Evolutionary conservation across 1,140 invertebrate species (phyloP).

Genomic region (Listronotus oregonensis): DNA sequence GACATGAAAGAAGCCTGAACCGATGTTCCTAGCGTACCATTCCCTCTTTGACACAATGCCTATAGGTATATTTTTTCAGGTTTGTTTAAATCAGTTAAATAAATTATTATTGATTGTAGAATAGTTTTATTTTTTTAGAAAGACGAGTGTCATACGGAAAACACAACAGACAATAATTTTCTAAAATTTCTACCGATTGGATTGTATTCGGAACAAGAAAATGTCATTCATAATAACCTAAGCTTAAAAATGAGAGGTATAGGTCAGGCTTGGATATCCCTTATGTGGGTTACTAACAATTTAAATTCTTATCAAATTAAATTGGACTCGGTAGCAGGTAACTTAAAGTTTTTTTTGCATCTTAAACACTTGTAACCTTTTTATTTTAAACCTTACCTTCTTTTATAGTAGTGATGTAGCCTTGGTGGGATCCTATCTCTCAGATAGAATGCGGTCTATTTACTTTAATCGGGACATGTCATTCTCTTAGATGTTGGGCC

Average conservation of each 20-base stretch:
- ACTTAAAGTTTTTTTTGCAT: too few species aligned
- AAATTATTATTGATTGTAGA: not conserved
- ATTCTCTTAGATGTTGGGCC: too few species aligned
- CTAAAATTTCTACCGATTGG: constrained; percentile 58
- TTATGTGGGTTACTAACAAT: constrained; percentile 38
- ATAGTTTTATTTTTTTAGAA: constrained; percentile 37
- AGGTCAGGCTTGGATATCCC: constrained; percentile 56
- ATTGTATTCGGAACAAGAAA: constrained; percentile 52
- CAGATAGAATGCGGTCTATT: too few species aligned
- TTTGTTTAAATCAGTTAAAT: not conserved
- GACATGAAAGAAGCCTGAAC: constrained; percentile 53
- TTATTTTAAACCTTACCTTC: too few species aligned
- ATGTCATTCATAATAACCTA: constrained; percentile 45
- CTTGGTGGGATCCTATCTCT: too few species aligned
- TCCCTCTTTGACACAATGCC: constrained; percentile 54
- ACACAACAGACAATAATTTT: constrained; percentile 56
- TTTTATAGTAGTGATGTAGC: too few species aligned
- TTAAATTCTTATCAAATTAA: constrained; percentile 28
- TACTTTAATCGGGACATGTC: too few species aligned
- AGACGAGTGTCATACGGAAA: constrained; percentile 61
- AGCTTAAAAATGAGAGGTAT: constrained; percentile 56
- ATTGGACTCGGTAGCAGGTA: constrained; percentile 30
- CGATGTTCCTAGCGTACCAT: constrained; percentile 58
- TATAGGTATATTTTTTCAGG: constrained; percentile 59
- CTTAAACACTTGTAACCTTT: too few species aligned